Base-by-base conservation (phyloP, 64 coral and sea anemone species). In the Dendrophyllia cribrosa region DNA sequence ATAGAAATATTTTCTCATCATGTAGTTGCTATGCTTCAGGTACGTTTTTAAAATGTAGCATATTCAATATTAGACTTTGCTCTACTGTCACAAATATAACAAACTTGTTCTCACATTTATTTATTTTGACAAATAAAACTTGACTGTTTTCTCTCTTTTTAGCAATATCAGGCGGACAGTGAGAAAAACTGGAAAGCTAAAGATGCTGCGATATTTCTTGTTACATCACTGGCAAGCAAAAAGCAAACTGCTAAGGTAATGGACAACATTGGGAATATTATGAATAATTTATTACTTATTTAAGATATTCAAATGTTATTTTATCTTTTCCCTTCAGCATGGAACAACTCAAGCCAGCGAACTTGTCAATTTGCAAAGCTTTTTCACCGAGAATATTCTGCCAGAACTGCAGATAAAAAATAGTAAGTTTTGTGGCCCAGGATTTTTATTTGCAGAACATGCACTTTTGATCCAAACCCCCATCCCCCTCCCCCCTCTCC, bases 221-320 rank as follows among this genome's bases (percentile, higher is more conserved):
- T 99, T 3, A 99, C 97, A 23, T 99, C 97, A 77, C 76, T 99
- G 44, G 97, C 97, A n/a, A 91, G 91, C 0, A 99, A 99, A 68
- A 99, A 99, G 71, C 97, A 99, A 94, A 99, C 97, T 85, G 86
- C 97, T 74, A 99, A 96, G 94, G 97, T 99, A 88, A 25, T 63
- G 68, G 12, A 19, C 12, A 7, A 71, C 26, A 23, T 71, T 71
- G 7, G 1, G 20, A 78, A 19, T 77, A 34, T 56, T 56, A 56
- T 56, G 53, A 12, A 9, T 56, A 9, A 9, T 56, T 56, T 56
- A 9, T 56, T 56, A 7, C 7, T 56, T 1, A 9, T 56, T 7
- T 56, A 56, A 56, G 3, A 56, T 9, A 56, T 56, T 7, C 12
- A 12, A 1, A 7, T 19, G 11, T 5, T 17, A 0, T 12, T 50